Conservation (phyloP, 2,113 vertebrate species). For the Petromus typicus region DNA sequence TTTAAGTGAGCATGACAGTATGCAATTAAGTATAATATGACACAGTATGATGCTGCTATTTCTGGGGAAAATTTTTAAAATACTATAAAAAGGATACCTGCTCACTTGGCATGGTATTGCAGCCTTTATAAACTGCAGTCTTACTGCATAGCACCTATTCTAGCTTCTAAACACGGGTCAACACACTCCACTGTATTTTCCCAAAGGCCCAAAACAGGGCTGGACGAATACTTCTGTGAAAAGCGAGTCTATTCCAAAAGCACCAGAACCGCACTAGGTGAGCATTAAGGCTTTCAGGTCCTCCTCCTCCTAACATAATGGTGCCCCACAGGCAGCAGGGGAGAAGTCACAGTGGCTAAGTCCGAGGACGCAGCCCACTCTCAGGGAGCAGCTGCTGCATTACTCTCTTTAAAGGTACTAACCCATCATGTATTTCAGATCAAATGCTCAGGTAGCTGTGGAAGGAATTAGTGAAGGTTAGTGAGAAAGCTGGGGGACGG, state of each 20-base stretch:
- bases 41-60: neutral
- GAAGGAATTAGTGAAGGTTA: neutral
- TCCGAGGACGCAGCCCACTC: rapidly evolving
- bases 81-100: neutral
- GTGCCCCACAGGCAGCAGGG: rapidly evolving
- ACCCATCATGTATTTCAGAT: rapidly evolving
- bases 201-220: neutral
- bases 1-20: neutral
- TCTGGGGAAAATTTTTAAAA: neutral
- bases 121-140: neutral
- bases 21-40: neutral
- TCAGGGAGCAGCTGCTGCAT: rapidly evolving
- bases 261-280: neutral
- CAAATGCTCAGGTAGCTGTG: rapidly evolving
- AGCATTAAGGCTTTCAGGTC: neutral
- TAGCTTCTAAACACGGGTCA: rapidly evolving
- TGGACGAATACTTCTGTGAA: neutral
- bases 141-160: rapidly evolving
- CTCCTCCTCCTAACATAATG: neutral
- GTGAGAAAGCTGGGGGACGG: neutral
- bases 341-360: neutral
- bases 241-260: neutral
- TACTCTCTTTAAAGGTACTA: neutral
- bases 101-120: neutral
- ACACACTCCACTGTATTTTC: neutral